Base-by-base conservation (phyloP, 2,797 vertebrate genomes). In the Picus viridis region DNA sequence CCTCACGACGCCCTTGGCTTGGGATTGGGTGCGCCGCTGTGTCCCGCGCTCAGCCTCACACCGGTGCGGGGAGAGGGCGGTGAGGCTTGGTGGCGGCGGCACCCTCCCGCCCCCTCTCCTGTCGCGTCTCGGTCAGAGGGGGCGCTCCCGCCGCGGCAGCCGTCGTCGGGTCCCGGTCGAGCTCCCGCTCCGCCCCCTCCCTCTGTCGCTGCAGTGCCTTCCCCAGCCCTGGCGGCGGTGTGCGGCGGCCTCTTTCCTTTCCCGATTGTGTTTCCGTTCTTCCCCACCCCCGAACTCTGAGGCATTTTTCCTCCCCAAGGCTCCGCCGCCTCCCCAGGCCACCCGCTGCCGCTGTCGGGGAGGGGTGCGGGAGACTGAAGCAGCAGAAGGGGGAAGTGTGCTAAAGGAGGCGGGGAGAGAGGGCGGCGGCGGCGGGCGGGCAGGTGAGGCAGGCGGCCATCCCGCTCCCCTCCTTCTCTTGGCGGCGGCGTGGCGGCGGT, bases 381-480 rank as follows among this genome's bases (percentile, higher is more conserved):
- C 69, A 79, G 63, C 20, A 72, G 10, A 26, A 85, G 45, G 81
- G 81, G 85, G 70, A 63, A 91, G 57, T 87, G 65, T 83, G 67
- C 71, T 76, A 78, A 80, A 90, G 90, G 85, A 63, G 90, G 65
- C 72, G 88, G 89, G 86, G 69, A 89, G 92, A 62, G 83, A 83
- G 64, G 61, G 92, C 87, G 91, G 76, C 83, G 83, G 92, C 57
- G 69, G 77, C 64, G 64, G 75, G 69, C 45, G 27, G 79, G 67
- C 73, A 70, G 88, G 83, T 86, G 64, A 94, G 93, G 88, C 43
- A 16, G 67, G 71, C 54, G 67, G 65, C 34, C 84, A n/a, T 56
- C 43, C 45, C 51, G n/a, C n/a, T 39, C 58, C 41, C 76, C 74
- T 64, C 73, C 17, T 22, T 83, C 56, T 26, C 14, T 36, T 6